Conservation (phyloP, 1,140 invertebrate species). For the Eulimnadia texana region DNA sequence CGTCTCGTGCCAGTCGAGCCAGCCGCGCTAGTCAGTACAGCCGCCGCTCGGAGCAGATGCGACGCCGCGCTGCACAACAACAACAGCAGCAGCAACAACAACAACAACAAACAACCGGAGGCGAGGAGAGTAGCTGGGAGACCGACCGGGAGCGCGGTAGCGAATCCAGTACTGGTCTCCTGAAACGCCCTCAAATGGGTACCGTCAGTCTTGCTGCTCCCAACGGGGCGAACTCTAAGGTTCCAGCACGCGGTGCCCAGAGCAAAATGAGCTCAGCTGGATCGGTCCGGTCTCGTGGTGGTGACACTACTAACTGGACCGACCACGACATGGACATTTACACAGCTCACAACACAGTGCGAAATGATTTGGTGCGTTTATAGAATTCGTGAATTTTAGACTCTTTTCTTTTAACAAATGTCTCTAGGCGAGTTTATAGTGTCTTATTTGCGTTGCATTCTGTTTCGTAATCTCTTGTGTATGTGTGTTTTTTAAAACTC, state of each 20-base stretch:
- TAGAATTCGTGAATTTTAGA: slow-evolving; percentile 30
- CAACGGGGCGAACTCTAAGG: not conserved
- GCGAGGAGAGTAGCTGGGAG: slow-evolving; percentile 19
- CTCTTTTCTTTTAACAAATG: not conserved
- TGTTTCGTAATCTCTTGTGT: too few species aligned
- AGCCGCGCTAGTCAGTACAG: slow-evolving; percentile 13
- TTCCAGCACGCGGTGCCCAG: not conserved
- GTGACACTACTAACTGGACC: slow-evolving; percentile 80
- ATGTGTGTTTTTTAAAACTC: too few species aligned
- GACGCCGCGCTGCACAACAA: slow-evolving; percentile 8
- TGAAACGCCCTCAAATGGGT: not conserved
- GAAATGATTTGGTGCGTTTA: slow-evolving; percentile 65
- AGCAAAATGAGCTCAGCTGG: slow-evolving; percentile 18
- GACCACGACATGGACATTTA: slow-evolving; percentile 93
- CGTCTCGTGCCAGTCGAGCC: slow-evolving; percentile 4
- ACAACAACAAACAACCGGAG: slow-evolving; percentile 12
- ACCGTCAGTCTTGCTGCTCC: not conserved
- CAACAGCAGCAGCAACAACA: slow-evolving; percentile 13
- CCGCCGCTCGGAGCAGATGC: slow-evolving; percentile 10
- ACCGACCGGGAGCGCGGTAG: slow-evolving; percentile 14
- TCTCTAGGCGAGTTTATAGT: too few species aligned
- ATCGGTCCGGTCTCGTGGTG: slow-evolving; percentile 30
- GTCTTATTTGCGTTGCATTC: too few species aligned
- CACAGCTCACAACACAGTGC: slow-evolving; percentile 75
- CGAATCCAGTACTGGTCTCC: not conserved